Evolutionary conservation across 2,113 vertebrate genomes (phyloP).

Genomic region (Lathamus discolor): DNA sequence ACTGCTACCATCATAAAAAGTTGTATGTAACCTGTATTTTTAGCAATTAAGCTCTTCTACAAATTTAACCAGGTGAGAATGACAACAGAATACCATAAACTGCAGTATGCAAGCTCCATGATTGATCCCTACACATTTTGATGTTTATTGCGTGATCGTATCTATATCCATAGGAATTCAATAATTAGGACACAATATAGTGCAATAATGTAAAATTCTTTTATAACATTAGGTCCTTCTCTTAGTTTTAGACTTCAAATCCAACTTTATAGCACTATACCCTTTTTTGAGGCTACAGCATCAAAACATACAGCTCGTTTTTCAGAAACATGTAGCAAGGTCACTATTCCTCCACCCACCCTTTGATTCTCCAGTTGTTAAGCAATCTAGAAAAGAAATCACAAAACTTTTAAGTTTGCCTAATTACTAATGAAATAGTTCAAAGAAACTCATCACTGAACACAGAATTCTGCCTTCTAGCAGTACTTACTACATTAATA

Average conservation of each 20-base stretch:
- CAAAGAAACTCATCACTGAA: neutral
- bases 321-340: neutral
- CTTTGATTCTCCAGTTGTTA: neutral
- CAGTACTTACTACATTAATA: slow-evolving; percentile 71
- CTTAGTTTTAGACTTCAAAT: neutral
- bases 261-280: neutral
- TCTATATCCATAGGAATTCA: neutral
- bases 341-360: neutral
- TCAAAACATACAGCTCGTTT: neutral
- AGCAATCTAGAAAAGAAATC: neutral
- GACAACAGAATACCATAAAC: neutral
- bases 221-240: neutral
- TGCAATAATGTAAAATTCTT: neutral
- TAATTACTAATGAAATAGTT: neutral
- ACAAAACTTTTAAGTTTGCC: neutral
- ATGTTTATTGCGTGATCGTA: neutral
- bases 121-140: neutral
- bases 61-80: neutral
- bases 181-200: neutral
- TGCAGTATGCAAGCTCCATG: neutral
- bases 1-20: neutral
- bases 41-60: neutral
- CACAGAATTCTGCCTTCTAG: neutral
- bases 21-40: neutral
- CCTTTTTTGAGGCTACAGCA: neutral